A percentile compares a stretch with the other conserved stretches of the same genome.
Conservation (phyloP, 2,113 vertebrate genomes). For the Balaenoptera acutorostrata region DNA sequence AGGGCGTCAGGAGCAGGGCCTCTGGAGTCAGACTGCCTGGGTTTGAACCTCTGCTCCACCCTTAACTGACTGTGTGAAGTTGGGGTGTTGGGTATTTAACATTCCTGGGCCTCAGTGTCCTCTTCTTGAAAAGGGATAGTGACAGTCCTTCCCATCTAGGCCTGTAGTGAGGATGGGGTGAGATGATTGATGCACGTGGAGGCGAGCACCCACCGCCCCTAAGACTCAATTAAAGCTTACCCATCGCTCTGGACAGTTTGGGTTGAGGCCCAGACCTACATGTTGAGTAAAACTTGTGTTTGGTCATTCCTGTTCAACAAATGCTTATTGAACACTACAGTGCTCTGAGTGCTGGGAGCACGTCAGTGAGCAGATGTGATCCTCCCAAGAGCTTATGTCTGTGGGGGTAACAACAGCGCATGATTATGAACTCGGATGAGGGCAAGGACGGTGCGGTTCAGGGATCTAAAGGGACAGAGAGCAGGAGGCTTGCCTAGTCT, state of each 20-base stretch:
- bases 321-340: neutral
- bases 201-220: neutral
- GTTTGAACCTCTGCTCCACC: neutral
- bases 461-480: neutral
- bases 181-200: neutral
- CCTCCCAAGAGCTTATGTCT: neutral
- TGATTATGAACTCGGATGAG: neutral
- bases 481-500: neutral
- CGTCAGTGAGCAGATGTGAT: neutral
- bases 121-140: neutral
- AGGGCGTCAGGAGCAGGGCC: neutral
- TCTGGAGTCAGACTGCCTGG: neutral
- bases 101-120: neutral
- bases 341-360: neutral
- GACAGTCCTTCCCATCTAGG: neutral
- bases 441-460: neutral
- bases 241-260: neutral
- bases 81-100: neutral
- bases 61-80: neutral
- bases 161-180: neutral
- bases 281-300: neutral
- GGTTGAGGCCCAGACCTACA: neutral
- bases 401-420: fast-evolving
- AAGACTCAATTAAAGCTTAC: neutral
- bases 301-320: neutral